phyloP scores from a whole-genome alignment of 2,113 vertebrate genomes.

The Perognathus longimembris region DNA sequence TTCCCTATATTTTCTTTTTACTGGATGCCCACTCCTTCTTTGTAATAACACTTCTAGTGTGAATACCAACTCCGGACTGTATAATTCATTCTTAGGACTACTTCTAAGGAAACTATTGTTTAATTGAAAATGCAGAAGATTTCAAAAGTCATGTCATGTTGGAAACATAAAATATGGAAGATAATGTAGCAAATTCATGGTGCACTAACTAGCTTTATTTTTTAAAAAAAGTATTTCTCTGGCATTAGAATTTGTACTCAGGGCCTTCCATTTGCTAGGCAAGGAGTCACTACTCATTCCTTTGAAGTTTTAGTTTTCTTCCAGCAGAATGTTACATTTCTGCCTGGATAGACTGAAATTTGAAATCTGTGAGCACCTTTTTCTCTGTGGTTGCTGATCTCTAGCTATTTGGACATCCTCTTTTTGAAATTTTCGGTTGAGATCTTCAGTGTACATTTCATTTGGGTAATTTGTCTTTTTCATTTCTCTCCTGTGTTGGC shows the following conservation, averaged over 20 bases:
- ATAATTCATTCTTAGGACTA: neutral
- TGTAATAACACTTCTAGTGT: too few species aligned
- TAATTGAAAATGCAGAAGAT: neutral
- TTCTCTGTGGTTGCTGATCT: neutral
- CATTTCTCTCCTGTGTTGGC: neutral
- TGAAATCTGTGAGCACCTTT: neutral
- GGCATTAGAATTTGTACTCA: too few species aligned
- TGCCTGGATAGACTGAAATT: too few species aligned
- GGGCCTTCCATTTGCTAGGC: too few species aligned
- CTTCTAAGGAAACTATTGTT: neutral
- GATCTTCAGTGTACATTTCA: neutral
- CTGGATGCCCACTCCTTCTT: neutral
- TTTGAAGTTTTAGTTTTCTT: too few species aligned
- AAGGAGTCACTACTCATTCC: too few species aligned
- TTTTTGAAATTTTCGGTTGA: neutral
- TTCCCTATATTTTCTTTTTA: too few species aligned
- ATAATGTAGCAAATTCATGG: neutral
- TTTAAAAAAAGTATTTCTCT: too few species aligned
- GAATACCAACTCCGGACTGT: neutral
- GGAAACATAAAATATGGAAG: neutral
- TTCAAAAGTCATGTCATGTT: neutral
- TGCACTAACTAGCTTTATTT: neutral
- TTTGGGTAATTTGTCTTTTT: neutral
- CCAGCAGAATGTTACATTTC: too few species aligned
- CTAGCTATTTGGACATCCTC: neutral